These are phyloP conservation scores for Bettongia penicillata DNA, from an alignment of 2,113 vertebrate species.

Conservation along the genomic window DNA sequence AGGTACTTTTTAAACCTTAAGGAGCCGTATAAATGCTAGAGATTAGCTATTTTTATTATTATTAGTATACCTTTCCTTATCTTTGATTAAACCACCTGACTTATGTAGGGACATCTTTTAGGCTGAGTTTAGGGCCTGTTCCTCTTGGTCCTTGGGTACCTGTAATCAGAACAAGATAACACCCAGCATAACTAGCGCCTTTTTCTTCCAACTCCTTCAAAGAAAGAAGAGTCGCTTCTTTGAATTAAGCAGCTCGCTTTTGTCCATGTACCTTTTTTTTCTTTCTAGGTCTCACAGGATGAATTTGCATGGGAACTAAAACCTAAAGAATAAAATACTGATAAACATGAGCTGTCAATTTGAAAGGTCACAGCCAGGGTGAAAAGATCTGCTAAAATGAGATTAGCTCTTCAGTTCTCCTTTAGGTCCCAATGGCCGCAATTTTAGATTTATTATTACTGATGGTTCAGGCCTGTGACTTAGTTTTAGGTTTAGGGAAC, in stretches of 20 bases:
- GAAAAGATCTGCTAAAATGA: slow-evolving; percentile 17
- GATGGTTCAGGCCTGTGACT: background rate
- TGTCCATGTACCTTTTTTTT: slow-evolving; percentile 35
- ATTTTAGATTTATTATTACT: slow-evolving; percentile 24
- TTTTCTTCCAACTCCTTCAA: background rate
- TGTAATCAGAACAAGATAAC: background rate
- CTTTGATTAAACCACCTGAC: background rate
- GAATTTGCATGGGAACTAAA: slow-evolving; percentile 10
- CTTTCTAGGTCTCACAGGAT: slow-evolving; percentile 9
- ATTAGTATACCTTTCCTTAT: background rate
- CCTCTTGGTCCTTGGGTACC: slow-evolving; percentile 21
- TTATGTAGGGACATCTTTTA: background rate
- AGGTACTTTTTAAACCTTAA: background rate
- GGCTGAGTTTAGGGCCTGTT: background rate
- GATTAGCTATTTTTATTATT: background rate
- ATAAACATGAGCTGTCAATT: background rate
- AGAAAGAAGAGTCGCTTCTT: background rate
- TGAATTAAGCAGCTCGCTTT: background rate
- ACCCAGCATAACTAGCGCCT: background rate
- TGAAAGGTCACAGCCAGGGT: background rate
- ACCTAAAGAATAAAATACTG: background rate
- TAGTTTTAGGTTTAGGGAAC: slow-evolving; percentile 9
- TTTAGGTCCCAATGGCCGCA: background rate
- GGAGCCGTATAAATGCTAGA: background rate
- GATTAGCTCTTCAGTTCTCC: slow-evolving; percentile 13